Evolutionary conservation across 2,888 invertebrate genomes (phyloP), one percentile per base, ranked within the genome.

Genomic region (Matsumyia berberina): DNA sequence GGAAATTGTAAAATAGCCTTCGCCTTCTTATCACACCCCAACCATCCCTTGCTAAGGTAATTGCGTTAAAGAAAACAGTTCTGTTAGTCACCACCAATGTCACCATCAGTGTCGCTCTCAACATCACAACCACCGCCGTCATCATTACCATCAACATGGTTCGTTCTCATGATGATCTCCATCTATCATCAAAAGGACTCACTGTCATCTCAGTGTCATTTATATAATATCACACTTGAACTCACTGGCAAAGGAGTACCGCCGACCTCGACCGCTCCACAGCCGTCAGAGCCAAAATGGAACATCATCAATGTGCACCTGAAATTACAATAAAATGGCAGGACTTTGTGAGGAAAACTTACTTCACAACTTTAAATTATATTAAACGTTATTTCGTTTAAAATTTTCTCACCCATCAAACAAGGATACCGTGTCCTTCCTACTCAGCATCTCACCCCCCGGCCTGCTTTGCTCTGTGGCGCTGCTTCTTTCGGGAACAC

Each of bases 341-440:
- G 58, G 72, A 60, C 67, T 42, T 42, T 29, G 29, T 1, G 31
- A 42, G 8, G 39, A 55, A 62, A 57, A 49, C 70, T 83, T 73
- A 83, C 73, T 83, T 79, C 31, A 42, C 35, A 39, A 81, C 77
- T 86, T 86, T 62, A 77, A 86, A 86, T 86, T 81, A 86, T 72
- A 86, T 86, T 86, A 81, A 81, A 72, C 70, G 76, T 81, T 86
- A 76, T 74, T 80, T 57, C 72, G 81, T 80, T 81, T 67, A 73
- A 79, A 69, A 73, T 79, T 73, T 64, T 79, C 73, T 78, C 76
- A 86, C 74, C 74, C 74, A 78, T 83, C 72, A 62, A 66, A 73
- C 51, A 46, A 33, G 19, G 29, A 51, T 29, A 51, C 49, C 19
- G 31, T 31, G 7, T 15, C 24, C 29, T 46, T 31, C 35, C 31